Evolutionary conservation across 2,888 invertebrate genomes (phyloP).

Genomic region (Chloromyia formosa): DNA sequence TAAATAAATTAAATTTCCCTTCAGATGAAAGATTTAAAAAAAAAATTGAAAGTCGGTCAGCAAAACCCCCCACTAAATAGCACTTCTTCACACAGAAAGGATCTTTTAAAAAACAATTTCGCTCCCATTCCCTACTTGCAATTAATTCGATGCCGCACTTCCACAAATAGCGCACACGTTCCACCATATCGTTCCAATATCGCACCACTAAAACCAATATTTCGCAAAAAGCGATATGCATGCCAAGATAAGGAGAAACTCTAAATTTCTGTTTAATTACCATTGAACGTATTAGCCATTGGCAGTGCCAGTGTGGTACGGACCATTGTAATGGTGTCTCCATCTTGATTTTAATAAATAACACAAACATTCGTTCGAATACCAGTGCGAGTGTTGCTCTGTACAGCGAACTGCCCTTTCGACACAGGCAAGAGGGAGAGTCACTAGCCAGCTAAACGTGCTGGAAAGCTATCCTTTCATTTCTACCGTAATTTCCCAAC

Average conservation of each 20-base stretch:
- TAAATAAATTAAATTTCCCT: not conserved
- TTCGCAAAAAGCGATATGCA: not conserved
- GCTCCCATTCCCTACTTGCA: too few relatives aligned
- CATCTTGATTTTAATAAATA: constrained; percentile 36
- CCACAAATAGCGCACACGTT: not conserved
- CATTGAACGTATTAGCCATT: constrained; percentile 1
- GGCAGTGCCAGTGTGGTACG: not conserved
- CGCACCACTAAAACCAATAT: not conserved
- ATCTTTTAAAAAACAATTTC: too few relatives aligned
- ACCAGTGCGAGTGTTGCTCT: not conserved
- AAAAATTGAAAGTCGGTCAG: too few relatives aligned
- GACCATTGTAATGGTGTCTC: not conserved
- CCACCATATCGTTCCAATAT: not conserved
- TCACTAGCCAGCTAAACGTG: too few relatives aligned
- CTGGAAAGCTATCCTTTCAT: not conserved
- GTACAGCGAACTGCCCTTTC: not conserved
- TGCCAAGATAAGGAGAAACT: constrained; percentile 6
- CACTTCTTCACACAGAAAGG: too few relatives aligned
- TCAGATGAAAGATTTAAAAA: too few relatives aligned
- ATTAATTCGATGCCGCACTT: too few relatives aligned
- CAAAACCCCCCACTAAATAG: too few relatives aligned
- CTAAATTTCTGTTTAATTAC: constrained; percentile 22
- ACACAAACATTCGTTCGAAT: not conserved
- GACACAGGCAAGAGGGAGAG: too few relatives aligned
- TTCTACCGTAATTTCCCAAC: constrained; percentile 17